Percentiles rank a stretch among this genome's conserved stretches.
Evolutionary conservation across 2,888 invertebrate genomes (phyloP).

Genomic region (Frankliniella fusca): DNA sequence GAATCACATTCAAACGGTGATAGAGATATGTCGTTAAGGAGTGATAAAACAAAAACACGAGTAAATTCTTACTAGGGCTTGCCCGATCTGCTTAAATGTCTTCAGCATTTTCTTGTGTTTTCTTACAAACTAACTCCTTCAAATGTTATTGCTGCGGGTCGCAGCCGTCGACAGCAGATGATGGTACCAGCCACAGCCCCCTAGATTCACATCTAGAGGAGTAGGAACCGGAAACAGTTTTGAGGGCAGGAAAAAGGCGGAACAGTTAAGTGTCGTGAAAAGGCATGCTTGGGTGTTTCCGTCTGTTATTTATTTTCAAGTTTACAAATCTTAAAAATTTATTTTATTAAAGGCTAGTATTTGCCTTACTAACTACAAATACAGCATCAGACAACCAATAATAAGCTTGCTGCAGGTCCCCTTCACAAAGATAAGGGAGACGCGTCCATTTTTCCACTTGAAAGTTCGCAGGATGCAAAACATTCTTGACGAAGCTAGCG

Average conservation of each 20-base stretch:
- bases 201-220: background rate
- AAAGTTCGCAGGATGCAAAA: slow-evolving; percentile 66
- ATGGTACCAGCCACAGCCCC: slow-evolving; percentile 1
- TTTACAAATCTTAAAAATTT: no score
- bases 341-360: no score
- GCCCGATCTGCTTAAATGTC: slow-evolving; percentile 30
- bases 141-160: background rate
- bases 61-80: slow-evolving; percentile 29
- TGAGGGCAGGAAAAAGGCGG: no score
- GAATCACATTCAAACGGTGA: background rate
- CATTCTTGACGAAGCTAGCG: slow-evolving; percentile 59
- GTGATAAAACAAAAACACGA: background rate
- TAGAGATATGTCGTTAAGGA: background rate
- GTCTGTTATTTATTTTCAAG: no score
- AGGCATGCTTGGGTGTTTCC: no score
- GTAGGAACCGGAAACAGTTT: background rate
- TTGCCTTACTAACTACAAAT: slow-evolving; percentile 62
- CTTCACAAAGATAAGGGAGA: slow-evolving; percentile 95
- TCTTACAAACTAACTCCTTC: background rate
- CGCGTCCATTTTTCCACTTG: slow-evolving; percentile 78
- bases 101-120: slow-evolving; percentile 33
- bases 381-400: slow-evolving; percentile 89
- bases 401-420: slow-evolving; percentile 84
- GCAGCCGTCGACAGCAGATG: background rate
- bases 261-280: no score